Evolutionary conservation across 2,888 invertebrate genomes (phyloP), one percentile per base, ranked within the genome.

Genomic region (Rotaria socialis): DNA sequence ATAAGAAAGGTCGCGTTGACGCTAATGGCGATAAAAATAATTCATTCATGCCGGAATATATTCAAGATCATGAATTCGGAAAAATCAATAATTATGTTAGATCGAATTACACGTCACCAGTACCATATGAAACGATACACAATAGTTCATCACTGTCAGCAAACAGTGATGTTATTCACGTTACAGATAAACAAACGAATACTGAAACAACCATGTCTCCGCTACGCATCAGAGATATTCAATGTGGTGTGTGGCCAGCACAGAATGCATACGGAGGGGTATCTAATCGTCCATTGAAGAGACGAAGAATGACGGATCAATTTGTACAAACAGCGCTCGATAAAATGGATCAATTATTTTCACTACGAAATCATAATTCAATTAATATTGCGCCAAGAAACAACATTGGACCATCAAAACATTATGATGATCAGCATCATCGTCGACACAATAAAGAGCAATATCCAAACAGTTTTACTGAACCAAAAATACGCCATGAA

Each of bases 151-250:
- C 24, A 8, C 0, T 6, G 7, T 80, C 80, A n/a, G 1, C 35
- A 19, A 27, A 67, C 35, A 6, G 35, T 19, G 27, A 67, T 67
- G 16, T 14, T 16, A 19, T 35, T 67, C 67, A 22, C 3, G 80
- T 80, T n/a, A 10, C 7, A 41, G 80, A 80, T 47, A 47, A 80
- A 80, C 80, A 47, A 80, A 80, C 43, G 47, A 80, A 80, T 47
- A 47, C 47, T 11, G 80, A 80, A 80, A 24, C n/a, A n/a, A 80
- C 47, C 16, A 47, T 47, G 1, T 10, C 7, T 47, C 4, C 47
- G 0, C 1, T n/a, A n/a, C 24, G n/a, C 16, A 35, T 47, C 24
- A 80, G 16, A 80, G 47, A 80, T 80, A 24, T 47, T 80, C 43
- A 80, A 0, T 47, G 80, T n/a, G 47, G 43, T n/a, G 47, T 80